Evolutionary conservation across 2,888 invertebrate species (phyloP).

Genomic region (Listrodromus nycthemerus): DNA sequence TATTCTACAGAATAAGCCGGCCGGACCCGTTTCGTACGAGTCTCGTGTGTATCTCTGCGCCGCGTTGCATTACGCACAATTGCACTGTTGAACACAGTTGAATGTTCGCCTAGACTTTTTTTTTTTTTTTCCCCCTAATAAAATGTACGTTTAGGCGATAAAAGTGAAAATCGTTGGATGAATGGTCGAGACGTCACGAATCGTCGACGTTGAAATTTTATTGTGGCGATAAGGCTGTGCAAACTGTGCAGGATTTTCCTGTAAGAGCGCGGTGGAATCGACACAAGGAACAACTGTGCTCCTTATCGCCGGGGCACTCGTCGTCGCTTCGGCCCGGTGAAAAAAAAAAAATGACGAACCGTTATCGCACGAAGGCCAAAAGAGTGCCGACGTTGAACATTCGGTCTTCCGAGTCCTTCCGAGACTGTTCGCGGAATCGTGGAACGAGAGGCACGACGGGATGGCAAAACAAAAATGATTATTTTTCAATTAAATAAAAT

Average conservation of each 20-base stretch:
- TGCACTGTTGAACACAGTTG: neutral
- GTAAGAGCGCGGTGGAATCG: neutral
- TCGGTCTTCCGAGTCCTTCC: neutral
- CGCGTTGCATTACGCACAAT: neutral
- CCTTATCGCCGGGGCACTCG: slow-evolving; percentile 11
- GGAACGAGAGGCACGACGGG: slow-evolving; percentile 27
- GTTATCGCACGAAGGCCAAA: slow-evolving; percentile 59
- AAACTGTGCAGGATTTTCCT: slow-evolving; percentile 17
- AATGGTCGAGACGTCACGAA: neutral
- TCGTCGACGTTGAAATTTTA: neutral
- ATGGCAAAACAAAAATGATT: too few relatives aligned
- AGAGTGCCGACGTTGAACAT: slow-evolving; percentile 38
- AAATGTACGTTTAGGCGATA: neutral
- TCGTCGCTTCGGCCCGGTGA: slow-evolving; percentile 44
- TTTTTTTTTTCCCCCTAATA: neutral
- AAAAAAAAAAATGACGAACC: slow-evolving; percentile 57
- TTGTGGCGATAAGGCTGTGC: slow-evolving; percentile 23
- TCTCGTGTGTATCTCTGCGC: neutral
- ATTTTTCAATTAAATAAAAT: too few relatives aligned
- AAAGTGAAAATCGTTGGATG: neutral
- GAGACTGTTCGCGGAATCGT: slow-evolving; percentile 3
- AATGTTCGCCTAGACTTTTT: neutral
- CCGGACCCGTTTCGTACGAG: neutral
- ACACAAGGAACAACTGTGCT: slow-evolving; percentile 59
- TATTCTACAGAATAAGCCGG: neutral